Base-by-base conservation (phyloP, 2,888 invertebrate species). In the Augochlorella aurata region DNA sequence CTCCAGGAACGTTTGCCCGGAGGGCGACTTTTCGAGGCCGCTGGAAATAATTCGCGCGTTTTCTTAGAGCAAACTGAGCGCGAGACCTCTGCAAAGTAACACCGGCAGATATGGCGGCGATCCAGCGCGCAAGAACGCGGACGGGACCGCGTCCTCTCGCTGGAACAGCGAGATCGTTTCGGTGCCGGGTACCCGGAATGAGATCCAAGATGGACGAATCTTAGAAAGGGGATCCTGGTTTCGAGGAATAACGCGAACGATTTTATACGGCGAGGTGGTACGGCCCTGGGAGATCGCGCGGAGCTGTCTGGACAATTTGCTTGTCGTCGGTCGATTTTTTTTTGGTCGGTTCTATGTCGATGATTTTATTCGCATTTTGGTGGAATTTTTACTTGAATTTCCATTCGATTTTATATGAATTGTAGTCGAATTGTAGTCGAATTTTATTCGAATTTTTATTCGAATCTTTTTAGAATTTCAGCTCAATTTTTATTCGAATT, bases 1-100 rank as follows among this genome's bases (percentile, higher is more conserved):
- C 82, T 76, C 67, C 54, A 65, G n/a, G 29, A 65, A 78, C 78
- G 78, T 81, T 79, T 77, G 81, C 82, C 82, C 76, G 65, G 67
- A 18, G 75, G 79, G 76, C 65, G 69, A 82, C 54, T 72, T 83
- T 86, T 81, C 81, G 76, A 63, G 76, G 47, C 45, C 47, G 69
- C 24, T 72, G 75, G 61, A 79, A 85, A 84, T 87, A 82, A 87
- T 84, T 79, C 78, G 67, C 79, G 73, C 76, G 63, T 84, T 82
- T 83, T 82, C 79, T 77, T 75, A 58, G 63, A 81, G 63, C 74
- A 73, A 81, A 76, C 74, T 44, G 65, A 68, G 70, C 44, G 54
- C 75, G 52, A 71, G 79, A 75, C 71, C 78, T 68, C 58, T 12
- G 58, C 52, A 44, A 49, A 74, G 73, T 74, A 49, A 38, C 49